Base-by-base conservation (phyloP, 2,888 invertebrate species). In the Hybos culiciformis region DNA sequence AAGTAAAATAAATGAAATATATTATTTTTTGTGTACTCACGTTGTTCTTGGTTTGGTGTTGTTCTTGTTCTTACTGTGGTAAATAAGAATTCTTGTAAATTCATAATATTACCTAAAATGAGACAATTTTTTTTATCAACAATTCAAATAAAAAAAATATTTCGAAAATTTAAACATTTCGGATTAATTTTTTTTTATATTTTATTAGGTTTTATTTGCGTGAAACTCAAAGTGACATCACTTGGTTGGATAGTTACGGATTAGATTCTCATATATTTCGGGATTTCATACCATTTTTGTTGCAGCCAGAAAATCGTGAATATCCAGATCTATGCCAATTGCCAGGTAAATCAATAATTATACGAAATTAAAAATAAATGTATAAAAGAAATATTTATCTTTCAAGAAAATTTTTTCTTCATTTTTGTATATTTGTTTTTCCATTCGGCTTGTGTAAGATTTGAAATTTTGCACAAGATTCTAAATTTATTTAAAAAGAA, bases 311-410 rank as follows among this genome's bases (percentile, higher is more conserved):
- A 60, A 88, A 91, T 67, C 78, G 90, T 54, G 93, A 94, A 62
- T 94, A 93, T 67, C 90, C 93, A 7, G 94, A 96, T 67, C 72
- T 96, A 54, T 94, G 94, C 66, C 92, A 92, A 69, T 71, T 94
- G 59, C 93, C 93, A 12, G 56, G 55, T 54, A 51, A 38, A 32
- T 5, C 11, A 17, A 18, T 18, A 7, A 12, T 11, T 19, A 20
- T 12, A 17, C n/a, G 9, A 17, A 17, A 33, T 11, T 26, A 26
- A 26, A 9, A 26, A 11, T 26, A 26, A 11, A 26, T 11, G 9
- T 12, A 9, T 12, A 11, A 26, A 26, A 11, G 12, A 12, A 26
- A 26, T 26, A 11, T 26, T 9, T 11, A 9, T 26, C 12, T 11
- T 12, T 26, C 9, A 26, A 9, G 29, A 26, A 26, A 11, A 9